Percentiles rank a stretch among this genome's conserved stretches.
These are phyloP conservation scores for Anarsia innoxiella DNA, from an alignment of 2,888 invertebrate species.

Conservation along the genomic window DNA sequence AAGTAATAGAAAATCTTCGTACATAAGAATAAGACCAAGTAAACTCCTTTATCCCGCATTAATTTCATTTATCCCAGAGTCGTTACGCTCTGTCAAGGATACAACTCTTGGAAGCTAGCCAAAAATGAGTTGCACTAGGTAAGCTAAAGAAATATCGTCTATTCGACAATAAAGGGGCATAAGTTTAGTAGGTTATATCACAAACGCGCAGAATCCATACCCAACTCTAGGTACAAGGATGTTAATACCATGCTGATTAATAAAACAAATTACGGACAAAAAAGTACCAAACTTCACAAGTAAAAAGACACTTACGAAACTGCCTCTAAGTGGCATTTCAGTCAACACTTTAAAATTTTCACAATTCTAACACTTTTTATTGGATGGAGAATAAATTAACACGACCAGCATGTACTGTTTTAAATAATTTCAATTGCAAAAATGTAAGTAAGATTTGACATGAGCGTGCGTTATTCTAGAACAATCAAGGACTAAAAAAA, in stretches of 20 bases:
- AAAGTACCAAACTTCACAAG: constrained; percentile 17
- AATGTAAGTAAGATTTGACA: constrained; percentile 38
- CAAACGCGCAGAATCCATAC: constrained; percentile 22
- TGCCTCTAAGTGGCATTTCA: constrained; percentile 67
- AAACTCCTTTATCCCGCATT: constrained; percentile 25
- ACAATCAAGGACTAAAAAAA: constrained; percentile 43
- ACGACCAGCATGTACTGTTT: constrained; percentile 26
- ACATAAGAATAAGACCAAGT: too few species aligned
- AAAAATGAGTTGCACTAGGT: constrained; percentile 56
- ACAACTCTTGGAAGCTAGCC: constrained; percentile 59
- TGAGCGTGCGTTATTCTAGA: constrained; percentile 41
- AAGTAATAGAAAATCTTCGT: too few species aligned
- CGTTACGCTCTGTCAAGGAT: constrained; percentile 61
- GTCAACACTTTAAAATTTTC: constrained; percentile 30
- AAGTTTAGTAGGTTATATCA: constrained; percentile 40
- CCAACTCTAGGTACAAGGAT: constrained; percentile 22
- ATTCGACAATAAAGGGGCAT: constrained; percentile 29
- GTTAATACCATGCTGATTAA: constrained; percentile 32
- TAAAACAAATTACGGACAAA: constrained; percentile 16
- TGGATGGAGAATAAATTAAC: constrained; percentile 15
- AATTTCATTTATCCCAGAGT: constrained; percentile 36
- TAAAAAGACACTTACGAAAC: constrained; percentile 53
- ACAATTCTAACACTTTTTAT: constrained; percentile 22
- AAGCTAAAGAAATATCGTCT: constrained; percentile 56
- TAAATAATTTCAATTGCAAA: constrained; percentile 24